A percentile compares a stretch with the other conserved stretches of the same genome.
Conservation (phyloP, 2,888 invertebrate species). For the Cactoblastis cactorum region DNA sequence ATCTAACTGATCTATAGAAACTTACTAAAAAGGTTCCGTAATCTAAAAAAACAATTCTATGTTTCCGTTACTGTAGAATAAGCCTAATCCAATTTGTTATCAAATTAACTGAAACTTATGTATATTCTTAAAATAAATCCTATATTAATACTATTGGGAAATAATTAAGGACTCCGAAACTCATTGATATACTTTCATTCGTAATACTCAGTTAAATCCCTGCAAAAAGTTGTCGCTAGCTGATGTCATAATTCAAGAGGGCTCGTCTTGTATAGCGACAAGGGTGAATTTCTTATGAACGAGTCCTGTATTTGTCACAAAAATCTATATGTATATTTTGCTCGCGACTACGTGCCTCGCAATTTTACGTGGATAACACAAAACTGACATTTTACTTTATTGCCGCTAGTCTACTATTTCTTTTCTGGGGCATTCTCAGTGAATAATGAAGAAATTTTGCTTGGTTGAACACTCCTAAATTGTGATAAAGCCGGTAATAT, state of each 20-base stretch:
- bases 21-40: too few species aligned
- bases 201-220: constrained; percentile 72
- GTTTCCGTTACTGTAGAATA: too few species aligned
- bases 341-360: constrained; percentile 27
- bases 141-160: constrained; percentile 28
- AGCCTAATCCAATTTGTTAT: too few species aligned
- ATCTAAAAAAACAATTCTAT: too few species aligned
- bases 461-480: constrained; percentile 39
- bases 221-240: constrained; percentile 61
- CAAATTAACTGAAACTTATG: too few species aligned
- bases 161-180: constrained; percentile 69
- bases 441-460: constrained; percentile 42
- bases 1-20: too few species aligned
- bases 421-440: constrained; percentile 31
- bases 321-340: constrained; percentile 51
- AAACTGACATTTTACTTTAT: constrained; percentile 36
- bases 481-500: constrained; percentile 52
- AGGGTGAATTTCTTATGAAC: constrained; percentile 68
- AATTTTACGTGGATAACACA: constrained; percentile 31
- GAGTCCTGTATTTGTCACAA: constrained; percentile 56
- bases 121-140: not conserved
- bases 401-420: constrained; percentile 32
- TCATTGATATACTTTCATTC: constrained; percentile 70
- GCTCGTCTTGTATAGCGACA: constrained; percentile 52
- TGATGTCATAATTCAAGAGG: constrained; percentile 66